Percentiles rank a stretch among this genome's conserved stretches.
Conservation (phyloP, 2,888 invertebrate genomes). For the Lepidochrysops patricia region DNA sequence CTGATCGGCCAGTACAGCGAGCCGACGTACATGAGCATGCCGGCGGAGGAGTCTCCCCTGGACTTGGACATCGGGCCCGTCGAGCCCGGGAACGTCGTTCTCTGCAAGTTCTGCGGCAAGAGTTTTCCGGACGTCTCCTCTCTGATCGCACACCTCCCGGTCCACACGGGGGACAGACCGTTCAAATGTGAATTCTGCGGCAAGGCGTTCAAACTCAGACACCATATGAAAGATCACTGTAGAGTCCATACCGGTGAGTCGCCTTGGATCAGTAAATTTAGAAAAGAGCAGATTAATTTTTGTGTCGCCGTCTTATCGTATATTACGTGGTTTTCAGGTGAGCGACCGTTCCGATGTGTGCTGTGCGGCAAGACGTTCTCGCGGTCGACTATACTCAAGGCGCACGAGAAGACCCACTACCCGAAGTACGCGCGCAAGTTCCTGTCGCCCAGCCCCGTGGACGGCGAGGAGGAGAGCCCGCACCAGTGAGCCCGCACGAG, state of each 20-base stretch:
- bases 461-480: constrained; percentile 87
- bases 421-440: constrained; percentile 93
- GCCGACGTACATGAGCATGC: constrained; percentile 61
- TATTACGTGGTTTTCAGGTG: constrained; percentile 65
- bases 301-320: no score
- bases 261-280: neutral
- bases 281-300: neutral
- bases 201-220: constrained; percentile 92
- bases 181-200: constrained; percentile 96
- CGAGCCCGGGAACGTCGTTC: constrained; percentile 84
- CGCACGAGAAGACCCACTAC: constrained; percentile 94
- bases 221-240: constrained; percentile 96
- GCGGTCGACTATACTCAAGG: constrained; percentile 91
- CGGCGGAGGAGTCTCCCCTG: constrained; percentile 76
- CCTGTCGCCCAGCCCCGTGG: constrained; percentile 89
- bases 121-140: constrained; percentile 93
- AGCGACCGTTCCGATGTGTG: constrained; percentile 90
- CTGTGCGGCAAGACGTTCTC: constrained; percentile 94
- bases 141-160: constrained; percentile 89
- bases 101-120: constrained; percentile 95
- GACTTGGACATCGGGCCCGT: constrained; percentile 72
- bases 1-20: constrained; percentile 66
- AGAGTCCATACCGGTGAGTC: constrained; percentile 88
- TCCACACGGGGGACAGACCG: constrained; percentile 91
- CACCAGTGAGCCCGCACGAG: constrained; percentile 87